Evolutionary conservation across 2,888 invertebrate species (phyloP).

Genomic region (Trichogramma dendrolimi): DNA sequence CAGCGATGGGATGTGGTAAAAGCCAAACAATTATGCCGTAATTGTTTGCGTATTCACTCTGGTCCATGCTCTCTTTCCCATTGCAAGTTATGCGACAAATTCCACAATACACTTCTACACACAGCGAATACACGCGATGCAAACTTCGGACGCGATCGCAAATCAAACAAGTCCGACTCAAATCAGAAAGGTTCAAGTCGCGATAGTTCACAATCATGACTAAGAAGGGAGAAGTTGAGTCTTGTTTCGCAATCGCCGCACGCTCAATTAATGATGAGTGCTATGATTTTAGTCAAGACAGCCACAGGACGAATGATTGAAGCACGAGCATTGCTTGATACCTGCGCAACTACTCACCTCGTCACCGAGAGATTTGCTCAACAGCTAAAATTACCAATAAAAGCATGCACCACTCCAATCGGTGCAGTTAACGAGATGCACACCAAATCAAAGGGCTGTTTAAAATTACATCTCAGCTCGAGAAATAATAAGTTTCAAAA

Average conservation of each 20-base stretch:
- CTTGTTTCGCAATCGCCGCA: constrained; percentile 2
- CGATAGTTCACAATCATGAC: background rate
- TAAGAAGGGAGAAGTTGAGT: background rate
- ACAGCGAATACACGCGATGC: background rate
- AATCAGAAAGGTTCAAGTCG: background rate
- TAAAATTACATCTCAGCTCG: constrained; percentile 16
- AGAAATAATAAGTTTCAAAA: constrained; percentile 4
- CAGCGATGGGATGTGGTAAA: background rate
- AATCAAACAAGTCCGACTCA: background rate
- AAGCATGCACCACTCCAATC: constrained; percentile 5
- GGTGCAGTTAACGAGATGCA: constrained; percentile 19
- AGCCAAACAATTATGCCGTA: background rate
- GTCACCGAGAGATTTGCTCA: background rate
- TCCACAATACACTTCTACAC: background rate
- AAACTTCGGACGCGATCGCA: background rate
- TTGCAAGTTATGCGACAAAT: background rate
- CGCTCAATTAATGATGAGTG: constrained; percentile 25
- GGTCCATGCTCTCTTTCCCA: background rate
- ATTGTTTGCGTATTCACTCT: background rate
- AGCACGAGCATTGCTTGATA: constrained; percentile 14
- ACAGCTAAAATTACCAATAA: background rate
- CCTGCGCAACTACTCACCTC: too few relatives aligned
- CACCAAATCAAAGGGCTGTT: constrained; percentile 9
- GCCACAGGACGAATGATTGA: constrained; percentile 6
- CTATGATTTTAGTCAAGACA: constrained; percentile 14